Base-by-base conservation (phyloP, 2,113 vertebrate genomes). In the Xiphophorus maculatus region DNA sequence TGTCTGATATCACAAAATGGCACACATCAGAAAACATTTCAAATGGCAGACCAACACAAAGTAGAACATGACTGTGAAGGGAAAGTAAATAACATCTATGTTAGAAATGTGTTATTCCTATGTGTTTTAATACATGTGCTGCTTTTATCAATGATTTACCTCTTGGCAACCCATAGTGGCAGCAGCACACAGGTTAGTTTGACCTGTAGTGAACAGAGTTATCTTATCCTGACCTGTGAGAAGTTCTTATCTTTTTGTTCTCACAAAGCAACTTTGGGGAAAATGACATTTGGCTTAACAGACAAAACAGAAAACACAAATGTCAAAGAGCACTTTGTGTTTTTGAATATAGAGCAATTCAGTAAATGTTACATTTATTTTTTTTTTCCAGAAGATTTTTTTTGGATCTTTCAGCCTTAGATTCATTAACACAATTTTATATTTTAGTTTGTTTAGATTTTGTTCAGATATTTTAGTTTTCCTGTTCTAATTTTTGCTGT, bases 181-280 rank as follows among this genome's bases (percentile, higher is more conserved):
- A 32, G 1, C 32, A 61, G 32, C 32, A 27, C 35, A 19, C 66
- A 51, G 42, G 58, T 13, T 29, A 72, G 25, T 63, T 63, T 29
- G 58, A 40, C 29, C 19, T 17, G 27, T 7, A 3, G 54, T 69
- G 29, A 10, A 19, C 40, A 69, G 42, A 29, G 30, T 60, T 13
- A 27, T 44, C 42, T 63, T 2, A 33, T 71, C 33, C 69, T 25
- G 58, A 29, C 58, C 58, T 40, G 8, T 29, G 58, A 58, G 69
- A 71, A 61, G 14, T 12, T 71, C 69, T 71, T 22, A 62, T 60
- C 69, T 37, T 6, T 27, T 61, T 40, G 22, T 3, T 71, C 51
- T 60, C 11, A 28, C 14, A 40, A 27, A 11, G 3, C 10, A 70
- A 15, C 33, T 40, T n/a, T 62, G n/a, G n/a, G 51, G 54, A 61